Evolutionary conservation across 2,113 vertebrate genomes (phyloP).

Genomic region (Stictonetta naevosa): DNA sequence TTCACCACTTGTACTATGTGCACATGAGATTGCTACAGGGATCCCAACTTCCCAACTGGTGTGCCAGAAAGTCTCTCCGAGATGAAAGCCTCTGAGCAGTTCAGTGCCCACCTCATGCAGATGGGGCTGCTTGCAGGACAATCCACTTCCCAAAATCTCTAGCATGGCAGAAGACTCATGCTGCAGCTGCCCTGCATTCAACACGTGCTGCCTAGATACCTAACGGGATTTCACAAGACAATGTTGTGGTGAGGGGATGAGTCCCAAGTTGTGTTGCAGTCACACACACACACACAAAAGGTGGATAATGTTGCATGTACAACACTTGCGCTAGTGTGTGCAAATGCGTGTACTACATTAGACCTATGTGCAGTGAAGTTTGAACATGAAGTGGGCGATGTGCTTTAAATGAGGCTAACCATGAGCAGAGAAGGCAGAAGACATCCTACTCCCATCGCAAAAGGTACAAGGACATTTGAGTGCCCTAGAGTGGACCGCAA

Average conservation of each 20-base stretch:
- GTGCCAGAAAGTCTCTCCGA: neutral
- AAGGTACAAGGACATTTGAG: neutral
- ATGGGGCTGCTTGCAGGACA: neutral
- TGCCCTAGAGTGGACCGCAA: neutral
- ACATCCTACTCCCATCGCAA: neutral
- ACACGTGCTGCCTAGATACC: neutral
- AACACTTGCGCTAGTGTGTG: neutral
- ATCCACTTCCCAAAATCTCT: neutral
- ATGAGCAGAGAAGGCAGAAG: neutral
- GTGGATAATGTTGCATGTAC: neutral
- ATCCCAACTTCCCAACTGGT: neutral
- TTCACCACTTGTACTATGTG: rapidly evolving
- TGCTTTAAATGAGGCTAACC: neutral
- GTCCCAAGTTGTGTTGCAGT: neutral
- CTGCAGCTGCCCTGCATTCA: rapidly evolving
- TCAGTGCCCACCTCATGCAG: neutral
- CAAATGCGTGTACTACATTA: neutral
- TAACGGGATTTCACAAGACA: neutral
- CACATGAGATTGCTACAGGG: neutral
- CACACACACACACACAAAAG: too few relatives aligned
- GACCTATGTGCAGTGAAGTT: neutral
- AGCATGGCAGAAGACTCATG: neutral
- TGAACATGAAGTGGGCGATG: neutral
- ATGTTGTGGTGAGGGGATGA: neutral
- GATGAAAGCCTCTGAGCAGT: neutral